phyloP scores from a whole-genome alignment of 2,113 vertebrate genomes.

The Poecilia latipinna region DNA sequence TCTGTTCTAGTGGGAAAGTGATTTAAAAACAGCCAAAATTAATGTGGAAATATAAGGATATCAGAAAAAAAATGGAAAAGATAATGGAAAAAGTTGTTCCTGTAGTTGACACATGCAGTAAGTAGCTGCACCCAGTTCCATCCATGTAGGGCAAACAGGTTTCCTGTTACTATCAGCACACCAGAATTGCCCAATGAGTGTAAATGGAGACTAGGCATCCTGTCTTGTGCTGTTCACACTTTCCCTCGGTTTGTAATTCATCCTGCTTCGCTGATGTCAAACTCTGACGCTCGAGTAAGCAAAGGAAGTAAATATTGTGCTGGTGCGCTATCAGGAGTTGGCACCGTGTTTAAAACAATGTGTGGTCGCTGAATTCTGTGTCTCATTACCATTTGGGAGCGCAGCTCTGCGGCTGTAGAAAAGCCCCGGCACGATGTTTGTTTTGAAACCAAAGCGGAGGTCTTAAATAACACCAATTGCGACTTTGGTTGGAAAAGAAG shows the following conservation, averaged over 20 bases:
- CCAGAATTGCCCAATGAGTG: slow-evolving; percentile 48
- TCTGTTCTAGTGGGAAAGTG: neutral
- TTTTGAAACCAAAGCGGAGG: slow-evolving; percentile 58
- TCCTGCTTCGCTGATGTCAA: slow-evolving; percentile 63
- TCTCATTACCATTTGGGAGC: slow-evolving; percentile 53
- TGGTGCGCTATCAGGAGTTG: slow-evolving; percentile 47
- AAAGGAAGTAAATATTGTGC: slow-evolving; percentile 55
- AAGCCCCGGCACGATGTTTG: slow-evolving; percentile 55
- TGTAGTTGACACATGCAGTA: slow-evolving; percentile 42
- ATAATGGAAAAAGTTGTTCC: slow-evolving; percentile 37
- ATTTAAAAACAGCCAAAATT: neutral
- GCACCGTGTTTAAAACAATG: slow-evolving; percentile 52
- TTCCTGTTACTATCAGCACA: slow-evolving; percentile 55
- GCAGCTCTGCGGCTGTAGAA: slow-evolving; percentile 51
- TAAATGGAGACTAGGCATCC: slow-evolving; percentile 68
- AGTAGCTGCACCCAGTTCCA: slow-evolving; percentile 50
- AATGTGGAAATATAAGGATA: neutral
- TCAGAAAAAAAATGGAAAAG: neutral
- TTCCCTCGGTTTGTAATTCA: slow-evolving; percentile 67
- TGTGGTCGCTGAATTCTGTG: slow-evolving; percentile 52
- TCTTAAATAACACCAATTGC: slow-evolving; percentile 56
- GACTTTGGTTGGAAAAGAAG: slow-evolving; percentile 39
- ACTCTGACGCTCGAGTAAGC: slow-evolving; percentile 66
- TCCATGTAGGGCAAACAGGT: slow-evolving; percentile 43
- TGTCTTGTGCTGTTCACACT: slow-evolving; percentile 64